phyloP scores from a whole-genome alignment of 2,113 vertebrate genomes.

The Willisornis vidua region DNA sequence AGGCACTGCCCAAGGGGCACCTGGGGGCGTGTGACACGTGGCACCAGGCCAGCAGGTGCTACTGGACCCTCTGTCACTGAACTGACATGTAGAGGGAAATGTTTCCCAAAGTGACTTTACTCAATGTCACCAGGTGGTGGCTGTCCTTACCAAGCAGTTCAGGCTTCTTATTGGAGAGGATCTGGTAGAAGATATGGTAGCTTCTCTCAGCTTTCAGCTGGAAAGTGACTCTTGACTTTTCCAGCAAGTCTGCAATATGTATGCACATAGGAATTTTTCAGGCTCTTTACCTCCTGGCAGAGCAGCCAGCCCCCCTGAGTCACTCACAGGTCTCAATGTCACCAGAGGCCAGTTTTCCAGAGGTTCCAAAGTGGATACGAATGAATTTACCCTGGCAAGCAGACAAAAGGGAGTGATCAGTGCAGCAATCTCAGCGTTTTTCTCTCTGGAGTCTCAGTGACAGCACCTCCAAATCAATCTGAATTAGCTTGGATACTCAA shows the following conservation, averaged over 20 bases:
- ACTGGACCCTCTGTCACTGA: not conserved
- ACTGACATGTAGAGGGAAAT: not conserved
- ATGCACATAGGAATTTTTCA: not conserved
- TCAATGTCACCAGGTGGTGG: not conserved
- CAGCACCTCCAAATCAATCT: not conserved
- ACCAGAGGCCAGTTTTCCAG: conserved; percentile 78
- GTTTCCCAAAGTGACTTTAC: not conserved
- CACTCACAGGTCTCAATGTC: conserved; percentile 82
- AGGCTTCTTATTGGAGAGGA: conserved; percentile 88
- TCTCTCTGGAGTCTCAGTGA: not conserved
- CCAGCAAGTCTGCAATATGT: conserved; percentile 81
- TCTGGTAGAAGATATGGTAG: conserved; percentile 96
- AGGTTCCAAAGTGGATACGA: conserved; percentile 78
- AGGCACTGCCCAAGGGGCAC: not conserved
- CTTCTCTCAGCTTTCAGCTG: conserved; percentile 92
- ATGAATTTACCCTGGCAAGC: conserved; percentile 78
- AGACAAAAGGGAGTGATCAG: not conserved
- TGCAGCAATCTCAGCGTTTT: not conserved
- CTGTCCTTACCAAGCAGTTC: conserved; percentile 83
- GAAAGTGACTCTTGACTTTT: conserved; percentile 90
- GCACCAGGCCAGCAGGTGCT: not conserved
- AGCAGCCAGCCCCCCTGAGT: not conserved
- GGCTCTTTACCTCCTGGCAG: not conserved
- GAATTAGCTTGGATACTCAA: not conserved
- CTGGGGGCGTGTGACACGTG: not conserved